Conservation (phyloP, 2,797 vertebrate species). For the Sarcophilus harrisii region DNA sequence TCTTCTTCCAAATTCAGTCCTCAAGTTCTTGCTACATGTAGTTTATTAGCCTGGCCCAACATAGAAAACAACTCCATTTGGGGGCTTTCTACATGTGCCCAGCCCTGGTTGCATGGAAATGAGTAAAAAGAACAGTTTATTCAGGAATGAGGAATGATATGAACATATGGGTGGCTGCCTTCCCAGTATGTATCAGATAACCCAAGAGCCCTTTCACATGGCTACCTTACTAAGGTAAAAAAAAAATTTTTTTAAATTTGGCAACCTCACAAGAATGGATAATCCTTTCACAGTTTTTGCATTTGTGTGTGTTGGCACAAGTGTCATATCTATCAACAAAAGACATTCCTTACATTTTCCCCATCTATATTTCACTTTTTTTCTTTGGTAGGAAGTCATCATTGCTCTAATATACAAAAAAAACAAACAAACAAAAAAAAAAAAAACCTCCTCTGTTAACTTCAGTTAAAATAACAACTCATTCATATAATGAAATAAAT, state of each 20-base stretch:
- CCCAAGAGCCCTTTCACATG: background rate
- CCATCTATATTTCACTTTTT: constrained; percentile 67
- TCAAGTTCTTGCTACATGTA: background rate
- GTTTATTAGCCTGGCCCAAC: background rate
- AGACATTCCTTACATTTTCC: constrained; percentile 70
- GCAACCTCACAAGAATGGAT: constrained; percentile 49
- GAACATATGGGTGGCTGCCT: background rate
- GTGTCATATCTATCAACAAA: constrained; percentile 56
- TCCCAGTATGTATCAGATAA: background rate
- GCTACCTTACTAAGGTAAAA: background rate
- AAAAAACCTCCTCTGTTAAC: background rate
- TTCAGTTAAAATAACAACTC: background rate
- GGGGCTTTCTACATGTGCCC: background rate
- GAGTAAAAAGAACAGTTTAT: background rate
- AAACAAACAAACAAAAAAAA: too few species aligned
- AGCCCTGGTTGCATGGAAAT: background rate
- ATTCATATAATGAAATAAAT: background rate
- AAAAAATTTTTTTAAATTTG: background rate
- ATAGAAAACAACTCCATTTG: too few species aligned
- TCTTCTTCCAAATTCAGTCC: background rate
- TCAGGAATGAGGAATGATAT: background rate
- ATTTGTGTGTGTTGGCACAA: constrained; percentile 62
- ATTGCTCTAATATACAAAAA: background rate
- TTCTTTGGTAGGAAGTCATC: background rate
- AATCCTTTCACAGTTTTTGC: constrained; percentile 52